These are phyloP conservation scores for Cyaniris semiargus DNA, from an alignment of 2,888 invertebrate genomes.

Conservation along the genomic window DNA sequence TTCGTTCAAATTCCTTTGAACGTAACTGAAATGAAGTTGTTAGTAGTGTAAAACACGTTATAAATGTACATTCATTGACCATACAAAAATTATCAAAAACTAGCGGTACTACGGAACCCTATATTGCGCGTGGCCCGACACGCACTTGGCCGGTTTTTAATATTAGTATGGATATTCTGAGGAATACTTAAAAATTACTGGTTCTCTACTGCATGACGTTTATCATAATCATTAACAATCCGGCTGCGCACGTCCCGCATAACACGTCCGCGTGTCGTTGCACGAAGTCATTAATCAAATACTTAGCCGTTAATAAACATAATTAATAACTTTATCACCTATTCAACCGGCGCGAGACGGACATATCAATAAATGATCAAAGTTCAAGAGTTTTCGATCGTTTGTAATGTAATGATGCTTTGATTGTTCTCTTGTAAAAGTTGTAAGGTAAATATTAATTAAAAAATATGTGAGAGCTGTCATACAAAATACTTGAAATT, in stretches of 20 bases:
- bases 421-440: neutral
- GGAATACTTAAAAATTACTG: neutral
- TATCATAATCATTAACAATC: neutral
- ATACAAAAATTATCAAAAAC: too few species aligned
- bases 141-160: too few species aligned
- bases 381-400: neutral
- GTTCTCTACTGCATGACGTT: neutral
- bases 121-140: too few species aligned
- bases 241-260: slow-evolving; percentile 40
- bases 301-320: slow-evolving; percentile 67
- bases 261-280: slow-evolving; percentile 50
- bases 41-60: too few species aligned
- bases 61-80: too few species aligned
- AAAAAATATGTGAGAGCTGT: neutral
- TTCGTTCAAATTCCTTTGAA: too few species aligned
- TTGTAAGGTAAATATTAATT: neutral
- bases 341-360: slow-evolving; percentile 50
- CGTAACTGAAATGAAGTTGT: too few species aligned
- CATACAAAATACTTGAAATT: neutral
- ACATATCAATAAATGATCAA: slow-evolving; percentile 38
- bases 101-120: too few species aligned
- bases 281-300: slow-evolving; percentile 67
- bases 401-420: neutral
- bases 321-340: slow-evolving; percentile 76
- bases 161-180: too few species aligned